Evolutionary conservation across 2,113 vertebrate species (phyloP).

Genomic region (Microcebus ravelobensis): DNA sequence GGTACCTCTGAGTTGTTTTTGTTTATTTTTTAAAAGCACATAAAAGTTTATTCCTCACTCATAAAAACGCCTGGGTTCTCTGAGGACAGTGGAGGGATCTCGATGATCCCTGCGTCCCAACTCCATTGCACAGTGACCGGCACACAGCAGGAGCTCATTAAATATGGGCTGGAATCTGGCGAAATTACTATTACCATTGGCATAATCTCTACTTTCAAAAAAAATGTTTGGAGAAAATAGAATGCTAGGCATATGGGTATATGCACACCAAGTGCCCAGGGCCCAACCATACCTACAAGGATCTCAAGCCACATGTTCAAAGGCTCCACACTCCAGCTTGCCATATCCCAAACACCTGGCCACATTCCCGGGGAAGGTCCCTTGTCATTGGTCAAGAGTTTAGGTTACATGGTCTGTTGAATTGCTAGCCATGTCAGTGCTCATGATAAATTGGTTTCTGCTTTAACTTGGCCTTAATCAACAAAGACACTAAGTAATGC

Average conservation of each 20-base stretch:
- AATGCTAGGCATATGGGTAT: too few relatives aligned
- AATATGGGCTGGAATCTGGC: neutral
- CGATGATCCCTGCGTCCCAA: neutral
- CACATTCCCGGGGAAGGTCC: too few relatives aligned
- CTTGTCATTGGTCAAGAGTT: neutral
- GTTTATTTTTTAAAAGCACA: neutral
- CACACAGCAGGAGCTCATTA: neutral
- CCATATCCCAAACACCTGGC: neutral
- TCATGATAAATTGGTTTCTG: neutral
- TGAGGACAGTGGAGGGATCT: too few relatives aligned
- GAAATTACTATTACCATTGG: neutral
- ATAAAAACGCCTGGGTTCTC: neutral
- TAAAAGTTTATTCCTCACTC: neutral
- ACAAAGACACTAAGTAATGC: neutral
- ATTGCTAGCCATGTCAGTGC: neutral
- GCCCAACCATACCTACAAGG: neutral
- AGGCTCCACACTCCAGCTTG: neutral
- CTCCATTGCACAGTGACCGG: neutral
- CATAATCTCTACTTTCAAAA: neutral
- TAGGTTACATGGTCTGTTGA: neutral
- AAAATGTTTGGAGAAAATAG: neutral
- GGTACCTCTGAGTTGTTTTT: neutral
- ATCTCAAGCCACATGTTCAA: neutral
- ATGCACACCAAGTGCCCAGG: neutral
- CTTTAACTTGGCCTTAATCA: neutral